Percentiles rank a stretch among this genome's conserved stretches.
These are phyloP conservation scores for Brachypteracias leptosomus DNA, from an alignment of 2,113 vertebrate species.

Conservation along the genomic window DNA sequence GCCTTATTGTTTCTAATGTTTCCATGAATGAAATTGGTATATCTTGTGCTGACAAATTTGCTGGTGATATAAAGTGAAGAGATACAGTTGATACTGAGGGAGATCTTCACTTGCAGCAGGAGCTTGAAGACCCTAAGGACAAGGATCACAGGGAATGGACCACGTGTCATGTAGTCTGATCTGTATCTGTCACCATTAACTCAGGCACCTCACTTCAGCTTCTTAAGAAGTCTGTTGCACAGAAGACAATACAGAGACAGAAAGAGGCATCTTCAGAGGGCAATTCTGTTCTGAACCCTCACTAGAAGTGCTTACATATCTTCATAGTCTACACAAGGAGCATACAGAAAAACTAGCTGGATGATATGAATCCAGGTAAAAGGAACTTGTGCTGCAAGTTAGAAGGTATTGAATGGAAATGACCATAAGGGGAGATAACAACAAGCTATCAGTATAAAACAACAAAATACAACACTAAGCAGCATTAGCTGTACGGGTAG, in stretches of 20 bases:
- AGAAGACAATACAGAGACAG: neutral
- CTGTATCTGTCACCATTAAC: neutral
- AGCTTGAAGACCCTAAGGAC: neutral
- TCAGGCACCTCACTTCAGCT: neutral
- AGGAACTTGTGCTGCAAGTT: neutral
- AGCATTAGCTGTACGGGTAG: neutral
- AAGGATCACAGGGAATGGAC: neutral
- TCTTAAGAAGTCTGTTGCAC: neutral
- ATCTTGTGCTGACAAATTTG: neutral
- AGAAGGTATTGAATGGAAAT: neutral
- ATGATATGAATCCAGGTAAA: neutral
- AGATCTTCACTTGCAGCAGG: neutral
- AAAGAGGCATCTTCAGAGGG: neutral
- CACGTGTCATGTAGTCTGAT: neutral
- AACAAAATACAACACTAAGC: neutral
- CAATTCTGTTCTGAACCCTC: neutral
- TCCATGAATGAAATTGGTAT: neutral
- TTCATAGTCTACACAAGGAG: neutral
- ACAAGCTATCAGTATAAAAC: neutral
- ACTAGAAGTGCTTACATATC: neutral
- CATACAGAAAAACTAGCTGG: neutral
- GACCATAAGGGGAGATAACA: neutral
- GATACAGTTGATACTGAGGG: neutral
- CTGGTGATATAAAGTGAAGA: neutral
- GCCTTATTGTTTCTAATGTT: neutral